Evolutionary conservation across 1,140 invertebrate genomes (phyloP).

Genomic region (Cydia splendana): DNA sequence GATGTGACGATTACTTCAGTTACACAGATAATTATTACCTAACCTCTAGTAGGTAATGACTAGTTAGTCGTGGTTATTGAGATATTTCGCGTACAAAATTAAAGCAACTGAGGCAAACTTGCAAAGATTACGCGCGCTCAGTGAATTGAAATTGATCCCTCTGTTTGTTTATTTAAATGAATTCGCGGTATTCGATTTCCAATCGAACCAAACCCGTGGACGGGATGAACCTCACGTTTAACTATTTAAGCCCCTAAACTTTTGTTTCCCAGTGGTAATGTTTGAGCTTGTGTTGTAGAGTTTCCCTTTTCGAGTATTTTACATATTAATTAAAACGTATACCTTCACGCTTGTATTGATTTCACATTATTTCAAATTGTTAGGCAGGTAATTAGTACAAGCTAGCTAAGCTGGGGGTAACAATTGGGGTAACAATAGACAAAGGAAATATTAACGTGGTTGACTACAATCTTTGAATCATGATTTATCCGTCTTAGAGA

Average conservation of each 20-base stretch:
- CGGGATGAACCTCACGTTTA: slow-evolving; percentile 7
- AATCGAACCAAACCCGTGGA: slow-evolving; percentile 8
- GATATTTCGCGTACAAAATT: neutral
- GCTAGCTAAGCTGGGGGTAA: too few relatives aligned
- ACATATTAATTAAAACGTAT: slow-evolving; percentile 2
- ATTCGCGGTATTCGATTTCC: slow-evolving; percentile 24
- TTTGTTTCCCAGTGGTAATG: slow-evolving; percentile 6
- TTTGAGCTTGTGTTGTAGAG: neutral
- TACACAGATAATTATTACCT: too few relatives aligned
- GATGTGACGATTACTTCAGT: too few relatives aligned
- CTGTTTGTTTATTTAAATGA: slow-evolving; percentile 30
- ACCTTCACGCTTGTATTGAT: too few relatives aligned
- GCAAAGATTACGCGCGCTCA: neutral
- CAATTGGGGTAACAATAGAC: too few relatives aligned
- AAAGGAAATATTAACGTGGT: too few relatives aligned
- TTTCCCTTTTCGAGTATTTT: neutral
- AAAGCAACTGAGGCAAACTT: neutral
- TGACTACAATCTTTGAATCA: too few relatives aligned
- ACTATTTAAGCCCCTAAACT: slow-evolving; percentile 22
- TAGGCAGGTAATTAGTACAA: too few relatives aligned
- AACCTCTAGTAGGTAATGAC: too few relatives aligned
- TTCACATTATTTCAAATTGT: neutral
- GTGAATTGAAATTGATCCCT: slow-evolving; percentile 23
- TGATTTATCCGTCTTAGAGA: too few relatives aligned
- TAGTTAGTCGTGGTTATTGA: neutral